Evolutionary conservation across 1,140 invertebrate genomes (phyloP), one percentile per base, ranked within the genome.

Genomic region (Zaprionus davidi): DNA sequence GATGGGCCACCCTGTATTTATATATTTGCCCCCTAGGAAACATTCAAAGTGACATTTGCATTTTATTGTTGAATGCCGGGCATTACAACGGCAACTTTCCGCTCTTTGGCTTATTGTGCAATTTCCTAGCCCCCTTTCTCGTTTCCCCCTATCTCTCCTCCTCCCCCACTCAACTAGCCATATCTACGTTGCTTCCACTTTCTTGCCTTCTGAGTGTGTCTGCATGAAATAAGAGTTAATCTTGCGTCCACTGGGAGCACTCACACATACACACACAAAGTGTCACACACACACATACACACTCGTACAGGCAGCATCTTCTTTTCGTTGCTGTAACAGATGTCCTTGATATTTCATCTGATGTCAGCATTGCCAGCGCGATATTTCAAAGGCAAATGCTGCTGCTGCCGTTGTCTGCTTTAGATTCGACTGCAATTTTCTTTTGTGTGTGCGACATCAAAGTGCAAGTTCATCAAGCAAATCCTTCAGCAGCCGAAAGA

Each of bases 171-270:
- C 28, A 51, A 20, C 57, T 44, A 36, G 51, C 74, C 56, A 65
- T 56, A 34, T 70, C 57, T 44, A 46, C 34, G 58, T 68, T 66
- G 73, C 78, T 63, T 78, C 56, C 76, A 57, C 71, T 75, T 77
- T 74, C 62, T 76, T 69, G 58, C 68, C 31, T 46, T 38, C 56
- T 55, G 72, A 79, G 63, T 63, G 68, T 82, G 73, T 82, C 79
- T 82, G 79, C 79, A 79, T 82, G 78, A 80, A 82, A 79, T 82
- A 80, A 77, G 78, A 82, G 79, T 82, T 82, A 82, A 82, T 82
- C 78, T 82, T 77, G 66, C 78, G 79, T 81, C 79, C 77, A 79
- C 60, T 79, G 74, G 78, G 79, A 76, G 53, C 34, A 51, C 34
- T n/a, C n/a, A 56, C 60, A 53, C 49, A 64, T 36, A 55, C 60